Conservation (phyloP, 2,888 invertebrate genomes). For the Volucella inflata region DNA sequence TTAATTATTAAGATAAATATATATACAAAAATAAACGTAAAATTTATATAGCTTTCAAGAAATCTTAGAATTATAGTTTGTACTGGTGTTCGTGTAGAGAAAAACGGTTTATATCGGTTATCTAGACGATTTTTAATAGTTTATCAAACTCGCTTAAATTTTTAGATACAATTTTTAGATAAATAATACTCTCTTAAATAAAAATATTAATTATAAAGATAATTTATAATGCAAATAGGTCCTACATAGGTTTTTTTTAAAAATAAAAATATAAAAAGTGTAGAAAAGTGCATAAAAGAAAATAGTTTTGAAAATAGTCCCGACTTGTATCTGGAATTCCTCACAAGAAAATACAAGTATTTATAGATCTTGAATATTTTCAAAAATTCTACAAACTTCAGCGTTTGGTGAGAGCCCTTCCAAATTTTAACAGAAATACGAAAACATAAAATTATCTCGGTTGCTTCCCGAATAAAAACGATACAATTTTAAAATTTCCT, state of each 20-base stretch:
- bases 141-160: too few relatives aligned
- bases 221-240: neutral
- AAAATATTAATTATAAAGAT: neutral
- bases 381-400: too few relatives aligned
- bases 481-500: too few relatives aligned
- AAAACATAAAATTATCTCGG: too few relatives aligned
- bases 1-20: conserved; percentile 49
- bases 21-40: conserved; percentile 19
- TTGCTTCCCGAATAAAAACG: too few relatives aligned
- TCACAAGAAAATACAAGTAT: too few relatives aligned
- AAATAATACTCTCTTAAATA: neutral
- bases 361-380: too few relatives aligned
- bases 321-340: neutral
- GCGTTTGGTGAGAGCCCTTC: too few relatives aligned
- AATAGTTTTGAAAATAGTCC: neutral
- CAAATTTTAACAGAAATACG: too few relatives aligned
- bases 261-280: conserved; percentile 1
- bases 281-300: neutral
- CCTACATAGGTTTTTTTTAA: neutral
- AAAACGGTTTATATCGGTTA: neutral
- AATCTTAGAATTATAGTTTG: conserved; percentile 39
- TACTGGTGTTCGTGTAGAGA: conserved; percentile 4
- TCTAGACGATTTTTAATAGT: too few relatives aligned
- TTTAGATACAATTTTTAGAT: neutral
- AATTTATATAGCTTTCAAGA: conserved; percentile 42